Base-by-base conservation (phyloP, 2,888 invertebrate genomes). In the Parasteatoda lunata region DNA sequence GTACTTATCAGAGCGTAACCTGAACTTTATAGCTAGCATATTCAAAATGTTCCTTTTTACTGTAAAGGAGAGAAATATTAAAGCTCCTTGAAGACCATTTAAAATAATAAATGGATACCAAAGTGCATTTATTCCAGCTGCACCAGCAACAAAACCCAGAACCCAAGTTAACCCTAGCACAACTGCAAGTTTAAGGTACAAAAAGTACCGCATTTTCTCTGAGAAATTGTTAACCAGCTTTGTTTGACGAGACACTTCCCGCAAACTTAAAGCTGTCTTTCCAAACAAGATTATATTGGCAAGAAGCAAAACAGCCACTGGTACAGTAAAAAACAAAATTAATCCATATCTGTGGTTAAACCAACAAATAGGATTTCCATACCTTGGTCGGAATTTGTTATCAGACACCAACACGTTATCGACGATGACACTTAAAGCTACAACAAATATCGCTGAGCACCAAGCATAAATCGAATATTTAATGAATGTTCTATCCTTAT, bases 121-220 rank as follows among this genome's bases (percentile, higher is more conserved):
- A 48, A 93, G 90, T 0, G 90, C 90, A 11, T 90, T 87, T 47
- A 91, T 88, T 5, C 91, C 90, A 0, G 91, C 88, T 5, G 92
- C 89, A 3, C 91, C 91, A 0, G 93, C 92, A 4, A 92, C 72
- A 89, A 93, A 92, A 0, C 92, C 93, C 13, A 92, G 91, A 5
- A 92, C 89, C 93, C 93, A 93, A 0, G 93, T 92, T 7, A 93
- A 89, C 0, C 93, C 93, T 92, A 93, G 92, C 5, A 93, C 91
- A 3, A 92, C 89, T 0, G 91, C 92, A 45, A 93, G 89, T 80
- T 92, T 92, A n/a, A 91, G 87, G 88, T 92, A 92, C 64, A 92
- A 84, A 45, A 90, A 90, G 48, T 91, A 90, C 5, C 91, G 89
- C 0, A 89, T 89, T 45, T 89, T 89, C 7, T 91, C 90, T 9